These are phyloP conservation scores for Scaptomyza parva DNA, from an alignment of 2,888 invertebrate species.

Conservation along the genomic window DNA sequence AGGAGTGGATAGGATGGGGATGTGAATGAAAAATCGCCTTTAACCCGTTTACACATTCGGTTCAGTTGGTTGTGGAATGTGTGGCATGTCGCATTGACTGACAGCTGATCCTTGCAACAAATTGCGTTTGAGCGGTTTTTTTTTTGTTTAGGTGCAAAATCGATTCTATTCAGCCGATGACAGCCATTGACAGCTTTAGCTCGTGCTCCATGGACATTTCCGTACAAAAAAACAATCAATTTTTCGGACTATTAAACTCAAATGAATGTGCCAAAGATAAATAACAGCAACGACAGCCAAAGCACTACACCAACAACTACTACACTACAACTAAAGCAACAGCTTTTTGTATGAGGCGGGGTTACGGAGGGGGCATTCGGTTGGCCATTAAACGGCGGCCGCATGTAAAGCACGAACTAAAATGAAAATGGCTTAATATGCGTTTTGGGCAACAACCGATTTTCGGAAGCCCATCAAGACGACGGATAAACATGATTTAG, in stretches of 20 bases:
- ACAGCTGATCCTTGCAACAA: conserved; percentile 49
- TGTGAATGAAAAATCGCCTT: conserved; percentile 59
- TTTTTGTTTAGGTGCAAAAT: conserved; percentile 71
- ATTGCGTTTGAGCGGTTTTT: conserved; percentile 65
- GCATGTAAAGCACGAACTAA: conserved; percentile 53
- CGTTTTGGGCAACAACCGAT: conserved; percentile 50
- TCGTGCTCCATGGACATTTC: conserved; percentile 62
- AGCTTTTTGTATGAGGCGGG: conserved; percentile 22
- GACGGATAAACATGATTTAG: conserved; percentile 81
- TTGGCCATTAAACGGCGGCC: conserved; percentile 61
- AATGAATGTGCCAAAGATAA: conserved; percentile 81
- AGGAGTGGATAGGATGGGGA: conserved; percentile 9
- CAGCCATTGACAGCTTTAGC: conserved; percentile 9
- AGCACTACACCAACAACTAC: conserved; percentile 52
- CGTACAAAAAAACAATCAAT: conserved; percentile 83
- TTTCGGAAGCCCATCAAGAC: conserved; percentile 59
- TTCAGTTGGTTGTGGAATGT: conserved; percentile 70
- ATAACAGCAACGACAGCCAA: conserved; percentile 74
- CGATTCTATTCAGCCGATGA: conserved; percentile 64
- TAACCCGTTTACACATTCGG: conserved; percentile 79
- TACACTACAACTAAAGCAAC: conserved; percentile 41
- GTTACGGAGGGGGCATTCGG: conserved; percentile 6
- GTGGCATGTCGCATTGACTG: conserved; percentile 18
- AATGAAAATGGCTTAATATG: conserved; percentile 78
- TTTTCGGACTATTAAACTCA: conserved; percentile 83